These are phyloP conservation scores for Sinohyriopsis cumingii DNA, from an alignment of 2,888 invertebrate genomes.

Conservation along the genomic window DNA sequence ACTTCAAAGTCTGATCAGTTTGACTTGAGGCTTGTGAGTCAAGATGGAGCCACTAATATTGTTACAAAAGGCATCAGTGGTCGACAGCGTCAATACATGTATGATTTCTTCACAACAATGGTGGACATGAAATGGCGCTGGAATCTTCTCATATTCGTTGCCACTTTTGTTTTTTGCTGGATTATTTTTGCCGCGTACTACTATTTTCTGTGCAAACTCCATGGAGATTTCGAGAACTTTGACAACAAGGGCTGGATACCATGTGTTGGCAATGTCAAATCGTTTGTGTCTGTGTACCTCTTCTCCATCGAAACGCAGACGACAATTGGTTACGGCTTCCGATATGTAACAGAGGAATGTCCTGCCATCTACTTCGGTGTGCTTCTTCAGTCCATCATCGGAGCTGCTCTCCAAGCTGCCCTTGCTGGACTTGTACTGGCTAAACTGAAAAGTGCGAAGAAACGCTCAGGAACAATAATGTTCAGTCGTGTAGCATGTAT, in stretches of 20 bases:
- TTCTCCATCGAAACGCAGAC: constrained; percentile 98
- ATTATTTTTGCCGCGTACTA: constrained; percentile 80
- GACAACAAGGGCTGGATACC: constrained; percentile 54
- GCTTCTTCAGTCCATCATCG: constrained; percentile 91
- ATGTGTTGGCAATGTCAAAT: constrained; percentile 81
- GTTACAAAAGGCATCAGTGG: constrained; percentile 93
- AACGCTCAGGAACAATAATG: constrained; percentile 84
- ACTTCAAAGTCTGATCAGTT: too few relatives aligned
- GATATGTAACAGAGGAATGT: constrained; percentile 91
- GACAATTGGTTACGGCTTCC: constrained; percentile 91
- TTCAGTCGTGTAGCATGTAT: constrained; percentile 93
- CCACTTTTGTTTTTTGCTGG: constrained; percentile 88
- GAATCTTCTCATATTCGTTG: constrained; percentile 89
- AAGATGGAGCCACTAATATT: constrained; percentile 79
- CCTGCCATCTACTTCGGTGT: constrained; percentile 90
- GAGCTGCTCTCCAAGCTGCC: constrained; percentile 82
- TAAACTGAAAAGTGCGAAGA: constrained; percentile 94
- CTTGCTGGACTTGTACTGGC: constrained; percentile 87
- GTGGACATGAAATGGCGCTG: constrained; percentile 91
- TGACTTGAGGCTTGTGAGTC: constrained; percentile 8
- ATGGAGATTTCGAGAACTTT: constrained; percentile 66
- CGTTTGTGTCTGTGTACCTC: constrained; percentile 92
- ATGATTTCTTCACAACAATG: constrained; percentile 92
- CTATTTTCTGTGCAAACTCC: constrained; percentile 61
- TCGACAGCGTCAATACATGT: constrained; percentile 76